phyloP scores from a whole-genome alignment of 2,797 vertebrate species.

The Arnoldichthys spilopterus region DNA sequence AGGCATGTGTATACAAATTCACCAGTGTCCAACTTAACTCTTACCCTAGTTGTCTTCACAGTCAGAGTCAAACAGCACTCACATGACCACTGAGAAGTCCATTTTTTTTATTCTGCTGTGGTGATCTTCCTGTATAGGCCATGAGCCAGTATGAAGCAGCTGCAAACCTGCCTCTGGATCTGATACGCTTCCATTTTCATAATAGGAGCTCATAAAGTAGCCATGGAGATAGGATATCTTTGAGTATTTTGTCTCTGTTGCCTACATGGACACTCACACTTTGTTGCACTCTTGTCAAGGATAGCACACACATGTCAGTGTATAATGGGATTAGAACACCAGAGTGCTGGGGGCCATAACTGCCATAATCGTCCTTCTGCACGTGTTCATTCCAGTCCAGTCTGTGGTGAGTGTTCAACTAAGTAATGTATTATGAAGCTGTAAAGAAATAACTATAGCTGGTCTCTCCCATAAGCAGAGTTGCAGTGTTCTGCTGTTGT shows the following conservation, averaged over 20 bases:
- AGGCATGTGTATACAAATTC: not conserved
- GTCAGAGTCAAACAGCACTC: not conserved
- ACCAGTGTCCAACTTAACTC: not conserved
- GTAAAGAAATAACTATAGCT: too few relatives aligned
- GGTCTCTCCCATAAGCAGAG: not conserved
- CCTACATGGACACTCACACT: not conserved
- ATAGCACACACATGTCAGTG: not conserved
- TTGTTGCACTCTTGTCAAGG: not conserved
- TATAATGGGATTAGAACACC: not conserved
- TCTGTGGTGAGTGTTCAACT: too few relatives aligned
- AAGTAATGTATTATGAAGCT: not conserved
- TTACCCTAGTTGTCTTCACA: not conserved
- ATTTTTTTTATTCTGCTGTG: not conserved
- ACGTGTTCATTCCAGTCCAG: not conserved
- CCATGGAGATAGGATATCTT: slow-evolving; percentile 18
- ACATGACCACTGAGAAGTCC: not conserved
- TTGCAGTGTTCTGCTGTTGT: not conserved
- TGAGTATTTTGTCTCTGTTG: slow-evolving; percentile 47
- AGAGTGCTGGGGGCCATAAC: not conserved
- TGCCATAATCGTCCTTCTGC: not conserved
- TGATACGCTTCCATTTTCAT: slow-evolving; percentile 49
- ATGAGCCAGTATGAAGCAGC: not conserved
- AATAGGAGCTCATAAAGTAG: slow-evolving; percentile 34
- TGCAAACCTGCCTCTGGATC: not conserved
- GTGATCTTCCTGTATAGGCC: not conserved